Evolutionary conservation across 2,888 invertebrate genomes (phyloP), one percentile per base, ranked within the genome.

Genomic region (Stegophylla sp.): DNA sequence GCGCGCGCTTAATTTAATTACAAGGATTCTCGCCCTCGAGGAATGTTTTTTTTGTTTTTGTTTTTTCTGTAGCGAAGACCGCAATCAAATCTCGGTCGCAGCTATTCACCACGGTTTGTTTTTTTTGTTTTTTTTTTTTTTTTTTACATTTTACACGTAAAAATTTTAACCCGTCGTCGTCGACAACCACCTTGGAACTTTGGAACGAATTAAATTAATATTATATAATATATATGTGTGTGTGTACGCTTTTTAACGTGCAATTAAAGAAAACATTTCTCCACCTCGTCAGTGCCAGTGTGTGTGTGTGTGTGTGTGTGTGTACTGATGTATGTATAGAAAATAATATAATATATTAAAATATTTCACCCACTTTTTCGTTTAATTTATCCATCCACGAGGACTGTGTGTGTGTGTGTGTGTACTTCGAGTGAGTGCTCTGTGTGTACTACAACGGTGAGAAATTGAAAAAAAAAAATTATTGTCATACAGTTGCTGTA

Each of bases 1-100:
- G n/a, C n/a, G 69, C 59, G 67, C 69, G 59, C 69, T 48, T 79
- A 79, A 79, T 79, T 71, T 79, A 79, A 79, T 79, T 79, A 79
- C 45, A 61, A 71, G 61, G 61, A 79, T 69, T 61, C 61, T 61
- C 59, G 48, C 59, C 79, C 69, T 61, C 43, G 61, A 71, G 79
- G 69, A 71, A 79, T 79, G 79, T 79, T 79, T 79, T 79, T 69
- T 69, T 51, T 17, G 17, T n/a, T 69, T 41, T 45, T 23, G 3
- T 66, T 66, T 67, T 45, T 45, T 41, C 1, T 34, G 56, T 72
- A 41, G 41, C 34, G 67, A 67, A 77, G 76, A 77, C 76, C 76
- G 51, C 59, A 67, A 61, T 61, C 56, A 61, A 69, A 61, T 79
- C 69, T 34, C 59, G 17, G 56, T 34, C 23, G 56, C 28, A 15